Evolutionary conservation across 2,888 invertebrate genomes (phyloP).

Genomic region (Pseudococcus longispinus): DNA sequence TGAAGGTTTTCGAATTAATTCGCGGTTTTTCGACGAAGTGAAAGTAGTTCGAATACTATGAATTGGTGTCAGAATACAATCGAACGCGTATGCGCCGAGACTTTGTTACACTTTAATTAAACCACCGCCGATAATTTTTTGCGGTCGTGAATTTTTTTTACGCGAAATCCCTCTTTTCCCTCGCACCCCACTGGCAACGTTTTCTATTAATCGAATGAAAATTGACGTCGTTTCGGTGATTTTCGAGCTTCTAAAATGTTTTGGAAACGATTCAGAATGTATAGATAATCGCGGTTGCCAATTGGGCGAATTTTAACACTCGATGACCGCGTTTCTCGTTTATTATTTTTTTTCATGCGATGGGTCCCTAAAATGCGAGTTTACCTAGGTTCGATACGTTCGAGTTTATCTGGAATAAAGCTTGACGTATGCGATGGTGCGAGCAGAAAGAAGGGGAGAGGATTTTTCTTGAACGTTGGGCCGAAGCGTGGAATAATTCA

Average conservation of each 20-base stretch:
- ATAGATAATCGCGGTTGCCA: background rate
- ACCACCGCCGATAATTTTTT: slow-evolving; percentile 3
- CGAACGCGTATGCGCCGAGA: background rate
- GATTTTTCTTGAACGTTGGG: background rate
- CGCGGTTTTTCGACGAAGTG: background rate
- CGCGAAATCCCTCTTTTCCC: background rate
- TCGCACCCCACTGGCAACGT: background rate
- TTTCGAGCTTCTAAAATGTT: background rate
- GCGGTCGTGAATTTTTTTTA: background rate
- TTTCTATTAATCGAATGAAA: background rate
- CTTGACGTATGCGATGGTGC: background rate
- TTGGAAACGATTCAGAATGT: background rate
- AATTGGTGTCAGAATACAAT: slow-evolving; percentile 1
- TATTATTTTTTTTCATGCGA: background rate
- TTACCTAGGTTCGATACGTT: background rate
- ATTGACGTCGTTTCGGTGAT: background rate
- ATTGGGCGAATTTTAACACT: background rate
- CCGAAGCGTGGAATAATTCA: background rate
- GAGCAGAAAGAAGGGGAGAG: background rate
- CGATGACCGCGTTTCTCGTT: background rate
- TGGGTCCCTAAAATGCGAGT: background rate
- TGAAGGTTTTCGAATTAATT: slow-evolving; percentile 23
- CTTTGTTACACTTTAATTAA: background rate
- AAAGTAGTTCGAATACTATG: background rate
- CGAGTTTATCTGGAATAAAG: background rate